Evolutionary conservation across 64 coral and sea anemone species (phyloP).

Genomic region (Pachyseris speciosa): DNA sequence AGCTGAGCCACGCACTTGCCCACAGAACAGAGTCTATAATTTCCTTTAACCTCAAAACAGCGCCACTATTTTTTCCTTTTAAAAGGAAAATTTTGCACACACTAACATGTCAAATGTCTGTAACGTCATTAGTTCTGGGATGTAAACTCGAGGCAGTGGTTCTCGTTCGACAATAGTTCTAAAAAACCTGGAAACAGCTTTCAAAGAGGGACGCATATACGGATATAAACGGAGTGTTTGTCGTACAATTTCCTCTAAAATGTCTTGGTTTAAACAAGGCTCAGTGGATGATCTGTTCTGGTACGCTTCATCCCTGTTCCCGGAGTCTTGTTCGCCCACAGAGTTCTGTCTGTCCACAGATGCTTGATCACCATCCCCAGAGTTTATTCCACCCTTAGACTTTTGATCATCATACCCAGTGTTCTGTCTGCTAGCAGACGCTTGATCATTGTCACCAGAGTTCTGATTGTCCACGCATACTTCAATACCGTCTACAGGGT

Average conservation of each 20-base stretch:
- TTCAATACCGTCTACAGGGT: background rate
- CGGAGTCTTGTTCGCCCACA: background rate
- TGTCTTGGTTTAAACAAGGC: constrained; percentile 55
- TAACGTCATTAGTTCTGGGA: constrained; percentile 45
- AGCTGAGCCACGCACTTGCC: constrained; percentile 32
- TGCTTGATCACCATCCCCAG: background rate
- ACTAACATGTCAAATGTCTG: constrained; percentile 26
- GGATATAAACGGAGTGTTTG: constrained; percentile 10
- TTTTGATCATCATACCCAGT: background rate
- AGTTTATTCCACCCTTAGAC: background rate
- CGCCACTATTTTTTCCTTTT: constrained; percentile 32
- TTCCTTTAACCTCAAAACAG: background rate
- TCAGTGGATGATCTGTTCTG: background rate
- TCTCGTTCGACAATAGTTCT: constrained; percentile 48
- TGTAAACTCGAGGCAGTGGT: constrained; percentile 23
- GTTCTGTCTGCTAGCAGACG: background rate
- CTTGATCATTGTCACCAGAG: background rate
- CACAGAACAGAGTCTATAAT: constrained; percentile 38
- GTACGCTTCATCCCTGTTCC: background rate
- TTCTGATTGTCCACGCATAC: background rate
- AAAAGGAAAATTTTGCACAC: constrained; percentile 11
- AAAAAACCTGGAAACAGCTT: constrained; percentile 42
- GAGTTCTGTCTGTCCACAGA: background rate
- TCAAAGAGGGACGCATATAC: constrained; percentile 22
- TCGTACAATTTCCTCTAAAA: constrained; percentile 34